Evolutionary conservation across 2,113 vertebrate genomes (phyloP).

Genomic region (Hemiscyllium ocellatum): DNA sequence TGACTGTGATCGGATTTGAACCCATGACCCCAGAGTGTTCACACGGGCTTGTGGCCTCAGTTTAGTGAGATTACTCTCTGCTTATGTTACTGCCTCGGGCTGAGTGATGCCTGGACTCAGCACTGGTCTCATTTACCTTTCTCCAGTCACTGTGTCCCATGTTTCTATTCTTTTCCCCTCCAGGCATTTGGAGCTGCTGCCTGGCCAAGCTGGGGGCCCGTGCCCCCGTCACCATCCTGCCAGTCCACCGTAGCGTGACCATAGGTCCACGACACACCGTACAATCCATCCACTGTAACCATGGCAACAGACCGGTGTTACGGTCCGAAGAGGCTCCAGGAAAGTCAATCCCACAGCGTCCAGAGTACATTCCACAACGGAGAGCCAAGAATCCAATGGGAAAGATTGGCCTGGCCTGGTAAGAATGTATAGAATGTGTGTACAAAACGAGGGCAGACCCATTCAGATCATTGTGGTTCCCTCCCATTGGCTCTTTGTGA

Average conservation of each 20-base stretch:
- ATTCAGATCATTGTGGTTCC: neutral
- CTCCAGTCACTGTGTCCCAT: too few species aligned
- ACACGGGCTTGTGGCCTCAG: too few species aligned
- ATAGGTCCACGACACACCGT: too few species aligned
- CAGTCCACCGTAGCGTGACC: neutral
- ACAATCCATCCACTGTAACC: constrained; percentile 46
- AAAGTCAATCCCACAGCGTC: constrained; percentile 46
- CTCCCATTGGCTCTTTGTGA: neutral
- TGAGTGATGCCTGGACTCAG: neutral
- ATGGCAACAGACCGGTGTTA: constrained; percentile 37
- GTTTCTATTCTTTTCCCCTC: neutral
- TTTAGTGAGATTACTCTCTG: too few species aligned
- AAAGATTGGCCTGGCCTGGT: constrained; percentile 82
- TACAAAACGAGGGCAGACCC: neutral
- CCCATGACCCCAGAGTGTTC: too few species aligned
- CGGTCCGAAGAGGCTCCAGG: constrained; percentile 48
- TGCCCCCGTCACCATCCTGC: neutral
- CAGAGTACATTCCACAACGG: constrained; percentile 72
- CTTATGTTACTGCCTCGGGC: neutral
- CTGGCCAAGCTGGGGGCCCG: neutral
- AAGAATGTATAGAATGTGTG: constrained; percentile 44
- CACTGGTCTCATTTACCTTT: neutral
- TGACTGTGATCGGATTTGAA: too few species aligned
- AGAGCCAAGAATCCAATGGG: constrained; percentile 82
- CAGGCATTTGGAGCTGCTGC: neutral